Conservation (phyloP, 2,888 invertebrate species). For the Cataglyphis rosenhaueri region DNA sequence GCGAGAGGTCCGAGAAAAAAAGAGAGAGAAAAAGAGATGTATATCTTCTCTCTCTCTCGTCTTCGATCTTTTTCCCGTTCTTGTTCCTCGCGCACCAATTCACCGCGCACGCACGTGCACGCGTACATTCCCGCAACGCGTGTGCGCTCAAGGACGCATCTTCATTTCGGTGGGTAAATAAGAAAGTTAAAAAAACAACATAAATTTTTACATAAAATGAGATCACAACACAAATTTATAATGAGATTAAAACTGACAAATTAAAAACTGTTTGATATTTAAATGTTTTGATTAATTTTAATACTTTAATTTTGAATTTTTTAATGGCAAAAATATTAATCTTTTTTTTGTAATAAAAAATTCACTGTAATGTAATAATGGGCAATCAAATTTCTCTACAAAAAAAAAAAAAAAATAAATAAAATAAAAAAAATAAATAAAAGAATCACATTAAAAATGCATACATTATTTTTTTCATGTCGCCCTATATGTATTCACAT, state of each 20-base stretch:
- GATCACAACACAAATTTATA: background rate
- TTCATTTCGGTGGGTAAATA: conserved; percentile 31
- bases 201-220: background rate
- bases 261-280: background rate
- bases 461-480: background rate
- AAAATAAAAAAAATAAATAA: background rate
- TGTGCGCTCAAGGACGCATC: conserved; percentile 58
- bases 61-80: conserved; percentile 38
- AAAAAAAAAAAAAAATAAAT: background rate
- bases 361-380: background rate
- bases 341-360: background rate
- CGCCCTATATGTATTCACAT: background rate
- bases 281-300: background rate
- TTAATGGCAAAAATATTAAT: background rate
- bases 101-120: conserved; percentile 44
- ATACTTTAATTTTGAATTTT: background rate
- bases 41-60: background rate
- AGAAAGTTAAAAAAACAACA: background rate
- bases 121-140: conserved; percentile 40
- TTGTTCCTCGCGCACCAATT: conserved; percentile 12
- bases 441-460: background rate
- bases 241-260: background rate
- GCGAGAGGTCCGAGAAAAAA: conserved; percentile 25
- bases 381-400: background rate
- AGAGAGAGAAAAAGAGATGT: background rate